These are phyloP conservation scores for Oceanodroma leucorhoa DNA, from an alignment of 2,797 vertebrate genomes.

Conservation along the genomic window DNA sequence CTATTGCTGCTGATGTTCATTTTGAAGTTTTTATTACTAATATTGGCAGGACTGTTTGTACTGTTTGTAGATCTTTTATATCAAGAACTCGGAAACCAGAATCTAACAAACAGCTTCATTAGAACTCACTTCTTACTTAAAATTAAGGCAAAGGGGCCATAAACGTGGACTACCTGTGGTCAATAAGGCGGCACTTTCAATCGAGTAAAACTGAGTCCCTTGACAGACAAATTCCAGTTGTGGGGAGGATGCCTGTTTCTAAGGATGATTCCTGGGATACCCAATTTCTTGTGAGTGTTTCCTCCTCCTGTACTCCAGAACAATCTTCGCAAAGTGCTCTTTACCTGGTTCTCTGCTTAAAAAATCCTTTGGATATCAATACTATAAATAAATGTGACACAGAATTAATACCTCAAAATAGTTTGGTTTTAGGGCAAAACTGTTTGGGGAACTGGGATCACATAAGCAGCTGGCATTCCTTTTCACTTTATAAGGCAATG, in stretches of 20 bases:
- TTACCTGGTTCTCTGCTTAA: neutral
- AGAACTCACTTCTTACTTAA: neutral
- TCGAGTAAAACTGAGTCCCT: neutral
- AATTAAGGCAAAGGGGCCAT: neutral
- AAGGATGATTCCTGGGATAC: neutral
- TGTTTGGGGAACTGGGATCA: neutral
- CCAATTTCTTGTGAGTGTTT: neutral
- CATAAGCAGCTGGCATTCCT: neutral
- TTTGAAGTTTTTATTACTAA: neutral
- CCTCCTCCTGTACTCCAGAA: neutral
- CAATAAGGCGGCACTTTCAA: neutral
- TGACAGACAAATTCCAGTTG: neutral
- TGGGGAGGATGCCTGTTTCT: neutral
- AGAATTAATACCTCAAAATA: neutral
- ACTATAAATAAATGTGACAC: neutral
- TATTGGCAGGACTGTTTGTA: neutral
- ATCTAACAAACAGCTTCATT: neutral
- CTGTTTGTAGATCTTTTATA: neutral
- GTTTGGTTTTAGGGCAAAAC: neutral
- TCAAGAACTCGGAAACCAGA: neutral
- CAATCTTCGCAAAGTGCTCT: neutral
- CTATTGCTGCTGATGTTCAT: neutral
- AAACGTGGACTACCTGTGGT: neutral
- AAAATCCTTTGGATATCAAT: neutral
- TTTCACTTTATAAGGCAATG: neutral